Evolutionary conservation across 2,888 invertebrate species (phyloP), one percentile per base, ranked within the genome.

Genomic region (Scotopteryx bipunctaria): DNA sequence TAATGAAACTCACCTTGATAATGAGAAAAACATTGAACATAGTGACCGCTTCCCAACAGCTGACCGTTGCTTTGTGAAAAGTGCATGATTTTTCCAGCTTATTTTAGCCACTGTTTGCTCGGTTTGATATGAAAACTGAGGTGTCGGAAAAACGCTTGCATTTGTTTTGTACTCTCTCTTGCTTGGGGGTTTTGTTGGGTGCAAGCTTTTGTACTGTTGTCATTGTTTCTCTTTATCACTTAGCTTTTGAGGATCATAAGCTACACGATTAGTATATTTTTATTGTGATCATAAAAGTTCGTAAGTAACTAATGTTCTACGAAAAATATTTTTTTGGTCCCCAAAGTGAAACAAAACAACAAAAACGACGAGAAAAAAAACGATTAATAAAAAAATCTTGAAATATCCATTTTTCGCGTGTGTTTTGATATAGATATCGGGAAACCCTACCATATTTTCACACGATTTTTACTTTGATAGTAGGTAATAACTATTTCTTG

Each of bases 1-100:
- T 74, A 69, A 76, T 70, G 68, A 67, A 71, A 68, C 51, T 35
- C 32, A 45, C 42, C 46, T 37, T 50, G 53, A 53, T 56, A 51
- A 44, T 50, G 57, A 64, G 64, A 69, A 48, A 53, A 41, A 32
- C 50, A 43, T 53, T 53, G 46, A 47, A 47, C 14, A 53, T 50
- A 53, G 53, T 49, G 54, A 55, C 48, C 35, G 44, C 35, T 41
- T 46, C 32, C 25, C 45, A 43, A 6, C 23, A 13, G 35, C 8
- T 31, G 37, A 48, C 27, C 45, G 9, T 44, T 37, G 13, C 17
- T 51, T 44, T 17, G 25, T 36, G 31, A 6, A 40, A 42, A 14
- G 16, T 25, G 36, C 27, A 40, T 41, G 21, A 13, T 47, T 42
- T 33, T n/a, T n/a, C n/a, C 44, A 45, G 40, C 40, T 21, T 16